These are phyloP conservation scores for Parthenolecanium corni DNA, from an alignment of 2,888 invertebrate genomes.

Conservation along the genomic window DNA sequence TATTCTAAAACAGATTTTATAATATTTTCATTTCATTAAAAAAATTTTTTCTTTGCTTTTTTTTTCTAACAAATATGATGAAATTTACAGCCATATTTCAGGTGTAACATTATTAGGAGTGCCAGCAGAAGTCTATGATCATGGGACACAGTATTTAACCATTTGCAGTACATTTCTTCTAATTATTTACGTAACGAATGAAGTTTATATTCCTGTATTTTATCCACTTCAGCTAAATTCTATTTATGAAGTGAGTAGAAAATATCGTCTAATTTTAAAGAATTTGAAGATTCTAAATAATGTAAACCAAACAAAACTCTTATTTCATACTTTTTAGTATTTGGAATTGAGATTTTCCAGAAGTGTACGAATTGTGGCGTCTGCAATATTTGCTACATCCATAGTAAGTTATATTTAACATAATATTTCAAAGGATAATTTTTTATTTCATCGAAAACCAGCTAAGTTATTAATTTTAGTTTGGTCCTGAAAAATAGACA, in stretches of 20 bases:
- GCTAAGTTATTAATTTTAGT: no score
- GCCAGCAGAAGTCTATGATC: conserved; percentile 64
- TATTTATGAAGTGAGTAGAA: conserved; percentile 53
- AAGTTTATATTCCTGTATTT: conserved; percentile 55
- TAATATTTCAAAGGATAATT: not conserved
- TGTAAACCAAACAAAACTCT: not conserved
- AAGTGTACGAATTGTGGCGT: conserved; percentile 33
- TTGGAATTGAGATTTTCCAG: conserved; percentile 34
- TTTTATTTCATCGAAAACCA: no score
- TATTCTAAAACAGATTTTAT: no score
- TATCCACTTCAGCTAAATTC: conserved; percentile 61
- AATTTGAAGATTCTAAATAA: no score
- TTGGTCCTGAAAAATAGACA: no score
- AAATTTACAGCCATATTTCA: conserved; percentile 52
- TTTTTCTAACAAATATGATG: no score
- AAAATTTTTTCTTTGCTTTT: no score
- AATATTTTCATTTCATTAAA: no score
- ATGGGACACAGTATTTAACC: conserved; percentile 40
- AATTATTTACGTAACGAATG: conserved; percentile 1
- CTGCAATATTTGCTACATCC: conserved; percentile 30
- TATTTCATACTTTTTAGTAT: conserved; percentile 33
- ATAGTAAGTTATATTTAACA: conserved; percentile 30
- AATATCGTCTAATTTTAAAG: not conserved
- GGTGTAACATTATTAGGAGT: conserved; percentile 61
- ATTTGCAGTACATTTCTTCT: not conserved